Evolutionary conservation across 2,888 invertebrate species (phyloP).

Genomic region (Stenurella melanura): DNA sequence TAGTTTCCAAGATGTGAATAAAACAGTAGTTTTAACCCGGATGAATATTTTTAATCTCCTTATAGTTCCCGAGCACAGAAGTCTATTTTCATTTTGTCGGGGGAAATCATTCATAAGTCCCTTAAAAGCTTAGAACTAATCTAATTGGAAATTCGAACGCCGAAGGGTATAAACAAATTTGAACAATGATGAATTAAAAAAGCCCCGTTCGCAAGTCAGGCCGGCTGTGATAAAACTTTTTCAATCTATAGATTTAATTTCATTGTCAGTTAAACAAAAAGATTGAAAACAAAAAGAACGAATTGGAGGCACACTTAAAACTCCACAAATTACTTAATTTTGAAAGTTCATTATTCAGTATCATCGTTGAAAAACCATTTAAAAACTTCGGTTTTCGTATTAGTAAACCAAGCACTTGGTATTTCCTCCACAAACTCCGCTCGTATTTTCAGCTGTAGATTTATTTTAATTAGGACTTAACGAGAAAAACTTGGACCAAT

Average conservation of each 20-base stretch:
- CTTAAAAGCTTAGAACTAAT: conserved; percentile 36
- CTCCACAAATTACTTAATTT: conserved; percentile 64
- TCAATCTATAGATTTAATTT: conserved; percentile 67
- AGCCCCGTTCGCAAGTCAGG: conserved; percentile 29
- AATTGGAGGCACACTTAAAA: conserved; percentile 58
- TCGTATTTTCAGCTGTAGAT: conserved; percentile 65
- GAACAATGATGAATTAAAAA: conserved; percentile 51
- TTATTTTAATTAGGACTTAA: conserved; percentile 72
- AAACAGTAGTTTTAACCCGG: conserved; percentile 7
- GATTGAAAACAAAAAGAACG: conserved; percentile 60
- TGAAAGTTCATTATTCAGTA: conserved; percentile 63
- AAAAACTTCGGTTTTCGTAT: conserved; percentile 55
- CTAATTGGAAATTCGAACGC: conserved; percentile 50
- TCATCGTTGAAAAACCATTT: conserved; percentile 56
- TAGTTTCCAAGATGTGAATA: neutral
- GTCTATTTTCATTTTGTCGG: conserved; percentile 23
- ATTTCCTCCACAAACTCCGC: conserved; percentile 50
- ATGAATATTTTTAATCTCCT: conserved; percentile 22
- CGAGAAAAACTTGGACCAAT: conserved; percentile 68
- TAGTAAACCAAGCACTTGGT: conserved; percentile 56
- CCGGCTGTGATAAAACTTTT: conserved; percentile 61
- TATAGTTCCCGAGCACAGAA: conserved; percentile 7
- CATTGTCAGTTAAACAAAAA: conserved; percentile 64
- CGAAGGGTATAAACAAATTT: conserved; percentile 52
- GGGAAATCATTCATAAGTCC: conserved; percentile 27